These are phyloP conservation scores for Labeo rohita DNA, from an alignment of 2,113 vertebrate genomes.

Conservation along the genomic window DNA sequence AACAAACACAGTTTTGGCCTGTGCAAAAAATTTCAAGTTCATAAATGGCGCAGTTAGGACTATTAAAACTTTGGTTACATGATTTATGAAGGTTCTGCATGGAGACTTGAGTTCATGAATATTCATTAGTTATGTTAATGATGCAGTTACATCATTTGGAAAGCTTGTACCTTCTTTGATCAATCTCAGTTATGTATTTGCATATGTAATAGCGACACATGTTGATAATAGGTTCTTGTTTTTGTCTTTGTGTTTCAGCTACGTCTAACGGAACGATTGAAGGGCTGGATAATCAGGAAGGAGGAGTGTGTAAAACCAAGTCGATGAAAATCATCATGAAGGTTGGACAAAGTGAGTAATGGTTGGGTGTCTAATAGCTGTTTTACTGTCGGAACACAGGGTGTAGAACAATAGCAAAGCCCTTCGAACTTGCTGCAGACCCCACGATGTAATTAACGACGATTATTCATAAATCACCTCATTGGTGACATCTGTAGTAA, in stretches of 20 bases:
- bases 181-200: not conserved
- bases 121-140: not conserved
- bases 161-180: not conserved
- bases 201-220: not conserved
- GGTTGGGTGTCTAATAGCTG: not conserved
- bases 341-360: constrained; percentile 97
- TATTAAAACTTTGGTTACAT: constrained; percentile 19
- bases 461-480: constrained; percentile 57
- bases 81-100: constrained; percentile 5
- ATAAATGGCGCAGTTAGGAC: not conserved
- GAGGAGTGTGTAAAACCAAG: constrained; percentile 97
- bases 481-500: constrained; percentile 25
- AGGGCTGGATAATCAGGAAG: constrained; percentile 98
- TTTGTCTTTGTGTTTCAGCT: constrained; percentile 73
- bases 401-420: constrained; percentile 11
- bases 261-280: constrained; percentile 98
- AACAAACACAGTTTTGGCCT: constrained; percentile 2
- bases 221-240: not conserved
- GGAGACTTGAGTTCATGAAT: not conserved
- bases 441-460: constrained; percentile 55
- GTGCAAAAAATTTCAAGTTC: not conserved
- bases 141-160: not conserved
- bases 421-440: constrained; percentile 25
- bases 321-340: constrained; percentile 99
- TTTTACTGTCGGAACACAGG: not conserved